phyloP scores from a whole-genome alignment of 2,888 invertebrate species.

The Chymomyza fuscimana region DNA sequence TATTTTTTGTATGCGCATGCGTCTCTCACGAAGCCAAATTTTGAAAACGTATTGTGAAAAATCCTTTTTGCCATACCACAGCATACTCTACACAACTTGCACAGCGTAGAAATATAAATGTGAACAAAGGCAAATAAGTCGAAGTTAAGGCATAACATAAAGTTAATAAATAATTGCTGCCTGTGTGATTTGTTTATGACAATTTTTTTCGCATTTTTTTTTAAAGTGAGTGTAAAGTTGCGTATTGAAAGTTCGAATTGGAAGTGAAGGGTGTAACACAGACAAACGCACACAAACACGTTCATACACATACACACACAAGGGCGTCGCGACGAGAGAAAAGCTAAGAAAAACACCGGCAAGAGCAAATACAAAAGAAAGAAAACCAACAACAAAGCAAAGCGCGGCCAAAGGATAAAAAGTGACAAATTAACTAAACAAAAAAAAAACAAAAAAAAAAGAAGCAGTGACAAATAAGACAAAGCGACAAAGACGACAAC shows the following conservation, averaged over 20 bases:
- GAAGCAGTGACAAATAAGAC: constrained; percentile 12
- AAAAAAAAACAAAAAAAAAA: constrained; percentile 9
- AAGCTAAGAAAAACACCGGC: not conserved
- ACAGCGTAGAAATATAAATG: not conserved
- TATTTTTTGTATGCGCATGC: constrained; percentile 60
- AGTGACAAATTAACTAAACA: constrained; percentile 14
- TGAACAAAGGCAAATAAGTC: not conserved
- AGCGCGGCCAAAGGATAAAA: constrained; percentile 14
- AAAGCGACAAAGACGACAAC: constrained; percentile 22
- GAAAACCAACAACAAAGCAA: constrained; percentile 45
- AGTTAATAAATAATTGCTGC: constrained; percentile 35
- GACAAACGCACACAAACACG: constrained; percentile 25
- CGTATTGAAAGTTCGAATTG: constrained; percentile 46
- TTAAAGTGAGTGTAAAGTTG: constrained; percentile 52
- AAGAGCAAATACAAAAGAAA: constrained; percentile 26
- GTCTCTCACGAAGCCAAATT: constrained; percentile 46
- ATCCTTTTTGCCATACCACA: constrained; percentile 63
- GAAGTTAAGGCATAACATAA: constrained; percentile 11
- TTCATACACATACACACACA: constrained; percentile 1
- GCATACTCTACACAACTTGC: too few species aligned
- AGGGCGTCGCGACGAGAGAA: not conserved
- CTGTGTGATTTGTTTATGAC: constrained; percentile 65
- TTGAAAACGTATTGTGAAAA: constrained; percentile 52
- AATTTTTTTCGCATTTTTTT: constrained; percentile 57
- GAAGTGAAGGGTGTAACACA: constrained; percentile 62